Conservation (phyloP, 2,113 vertebrate genomes). For the Chascanopsetta lugubris region DNA sequence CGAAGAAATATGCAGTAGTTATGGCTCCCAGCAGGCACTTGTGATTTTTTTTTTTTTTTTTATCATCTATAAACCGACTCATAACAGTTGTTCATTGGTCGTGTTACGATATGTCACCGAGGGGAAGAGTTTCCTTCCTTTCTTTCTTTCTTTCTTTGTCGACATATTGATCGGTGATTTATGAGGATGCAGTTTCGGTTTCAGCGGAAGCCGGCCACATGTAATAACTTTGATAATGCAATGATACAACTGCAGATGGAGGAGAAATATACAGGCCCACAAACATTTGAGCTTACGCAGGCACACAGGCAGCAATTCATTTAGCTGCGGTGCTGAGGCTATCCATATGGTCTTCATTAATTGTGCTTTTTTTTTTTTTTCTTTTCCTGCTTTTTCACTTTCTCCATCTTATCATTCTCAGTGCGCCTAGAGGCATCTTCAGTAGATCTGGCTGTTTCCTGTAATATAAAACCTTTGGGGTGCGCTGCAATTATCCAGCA, state of each 20-base stretch:
- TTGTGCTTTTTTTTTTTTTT: slow-evolving; percentile 22
- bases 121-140: slow-evolving; percentile 26
- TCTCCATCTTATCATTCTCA: slow-evolving; percentile 13
- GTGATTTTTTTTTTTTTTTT: slow-evolving; percentile 51
- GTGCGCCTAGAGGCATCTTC: neutral
- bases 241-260: slow-evolving; percentile 56
- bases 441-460: slow-evolving; percentile 10
- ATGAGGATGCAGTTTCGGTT: slow-evolving; percentile 67
- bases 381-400: neutral
- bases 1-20: slow-evolving; percentile 39
- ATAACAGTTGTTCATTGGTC: slow-evolving; percentile 56
- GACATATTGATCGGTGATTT: slow-evolving; percentile 75
- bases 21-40: slow-evolving; percentile 18
- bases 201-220: slow-evolving; percentile 61
- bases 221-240: slow-evolving; percentile 71
- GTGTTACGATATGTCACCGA: slow-evolving; percentile 44
- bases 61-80: slow-evolving; percentile 58
- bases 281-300: slow-evolving; percentile 8
- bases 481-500: slow-evolving; percentile 1
- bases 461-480: slow-evolving; percentile 1
- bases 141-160: slow-evolving; percentile 47
- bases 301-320: slow-evolving; percentile 18
- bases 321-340: slow-evolving; percentile 22
- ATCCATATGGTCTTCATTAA: slow-evolving; percentile 52
- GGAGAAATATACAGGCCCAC: slow-evolving; percentile 37